Evolutionary conservation across 2,888 invertebrate genomes (phyloP), one percentile per base, ranked within the genome.

Genomic region (Molorchus minor): DNA sequence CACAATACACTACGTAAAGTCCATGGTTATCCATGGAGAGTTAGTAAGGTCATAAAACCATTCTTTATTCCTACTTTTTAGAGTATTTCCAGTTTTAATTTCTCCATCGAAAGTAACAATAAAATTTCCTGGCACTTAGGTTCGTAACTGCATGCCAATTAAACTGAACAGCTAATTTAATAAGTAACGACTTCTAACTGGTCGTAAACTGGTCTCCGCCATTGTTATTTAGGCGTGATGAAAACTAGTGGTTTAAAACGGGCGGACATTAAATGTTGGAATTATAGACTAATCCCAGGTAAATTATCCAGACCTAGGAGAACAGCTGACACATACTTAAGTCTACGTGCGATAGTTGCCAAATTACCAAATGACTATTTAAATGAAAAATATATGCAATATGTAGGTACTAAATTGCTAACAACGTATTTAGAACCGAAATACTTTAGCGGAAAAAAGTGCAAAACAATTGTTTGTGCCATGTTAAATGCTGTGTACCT

Each of bases 151-250:
- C 58, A 15, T 46, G 49, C 30, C 57, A 55, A 53, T 65, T 53
- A 52, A 49, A 45, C 49, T 56, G 63, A 67, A 64, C 61, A 57
- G 15, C 43, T 49, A 62, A 65, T 68, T 68, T 68, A 68, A 58
- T 66, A 60, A 65, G 61, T 58, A 64, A 69, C 65, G 58, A 66
- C 53, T 63, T 56, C 52, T 54, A 65, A 63, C 65, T 51, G 62
- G 60, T 59, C 65, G 65, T 68, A 53, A 25, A 25, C 25, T 4
- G 5, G 52, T 53, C 30, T 33, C 53, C 62, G 62, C 60, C 65
- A 63, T 68, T 64, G 64, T 64, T 60, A 61, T 59, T 65, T 54
- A 55, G 29, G 46, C 61, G 56, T 56, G 56, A 20, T 41, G 52
- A 41, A 36, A 51, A 16, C 17, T 47, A 36, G 36, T 35, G 20